Evolutionary conservation across 37 sponge, comb jelly and placozoan species (phyloP).

Genomic region (Crambe crambe): DNA sequence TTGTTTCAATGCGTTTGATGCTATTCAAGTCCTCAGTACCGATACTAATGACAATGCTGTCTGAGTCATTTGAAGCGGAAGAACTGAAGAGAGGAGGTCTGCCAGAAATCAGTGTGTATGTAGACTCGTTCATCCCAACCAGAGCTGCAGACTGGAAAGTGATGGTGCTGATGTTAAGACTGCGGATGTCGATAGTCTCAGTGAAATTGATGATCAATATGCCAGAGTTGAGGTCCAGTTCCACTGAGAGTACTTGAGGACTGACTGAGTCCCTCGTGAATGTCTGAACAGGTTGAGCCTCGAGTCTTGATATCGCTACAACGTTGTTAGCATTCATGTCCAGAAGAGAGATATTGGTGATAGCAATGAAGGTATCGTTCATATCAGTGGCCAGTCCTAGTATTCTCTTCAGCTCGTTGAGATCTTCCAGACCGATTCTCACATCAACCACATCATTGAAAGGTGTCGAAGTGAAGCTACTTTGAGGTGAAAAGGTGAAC

Average conservation of each 20-base stretch:
- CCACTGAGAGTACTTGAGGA: conserved; percentile 47
- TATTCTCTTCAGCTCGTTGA: conserved; percentile 84
- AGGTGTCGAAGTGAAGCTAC: conserved; percentile 46
- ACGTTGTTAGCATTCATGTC: conserved; percentile 88
- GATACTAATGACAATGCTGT: conserved; percentile 50
- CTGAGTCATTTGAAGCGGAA: conserved; percentile 39
- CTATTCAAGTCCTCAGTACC: conserved; percentile 74
- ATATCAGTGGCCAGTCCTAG: conserved; percentile 56
- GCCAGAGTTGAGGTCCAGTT: conserved; percentile 70
- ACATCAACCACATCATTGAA: conserved; percentile 64
- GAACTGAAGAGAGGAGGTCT: conserved; percentile 33
- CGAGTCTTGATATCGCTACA: conserved; percentile 6
- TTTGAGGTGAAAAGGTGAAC: conserved; percentile 35
- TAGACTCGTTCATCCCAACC: background rate
- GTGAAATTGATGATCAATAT: conserved; percentile 62
- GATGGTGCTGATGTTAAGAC: conserved; percentile 62
- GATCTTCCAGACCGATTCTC: conserved; percentile 64
- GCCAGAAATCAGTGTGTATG: conserved; percentile 58
- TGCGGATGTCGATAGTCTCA: conserved; percentile 79
- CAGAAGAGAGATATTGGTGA: conserved; percentile 48
- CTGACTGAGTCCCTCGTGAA: conserved; percentile 55
- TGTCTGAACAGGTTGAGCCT: conserved; percentile 41
- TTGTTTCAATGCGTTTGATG: conserved; percentile 70
- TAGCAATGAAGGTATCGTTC: conserved; percentile 57
- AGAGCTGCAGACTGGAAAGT: conserved; percentile 56